Percentiles rank a stretch among this genome's conserved stretches.
Conservation (phyloP, 2,888 invertebrate species). For the Charanyca ferruginea region DNA sequence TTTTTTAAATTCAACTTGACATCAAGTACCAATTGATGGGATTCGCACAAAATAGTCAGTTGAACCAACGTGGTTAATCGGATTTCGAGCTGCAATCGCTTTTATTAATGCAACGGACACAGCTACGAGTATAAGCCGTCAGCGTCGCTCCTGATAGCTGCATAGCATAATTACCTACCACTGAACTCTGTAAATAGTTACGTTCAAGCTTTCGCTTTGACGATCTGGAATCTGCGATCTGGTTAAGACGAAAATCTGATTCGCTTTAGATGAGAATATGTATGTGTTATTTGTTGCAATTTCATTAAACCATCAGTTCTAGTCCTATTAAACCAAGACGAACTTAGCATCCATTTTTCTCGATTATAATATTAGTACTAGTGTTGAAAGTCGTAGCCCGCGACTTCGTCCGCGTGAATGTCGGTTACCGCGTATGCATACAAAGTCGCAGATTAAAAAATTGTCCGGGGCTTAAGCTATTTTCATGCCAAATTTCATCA, state of each 20-base stretch:
- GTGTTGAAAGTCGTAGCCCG: no score
- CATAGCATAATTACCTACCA: conserved; percentile 53
- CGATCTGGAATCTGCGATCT: conserved; percentile 14
- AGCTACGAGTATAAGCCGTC: conserved; percentile 68
- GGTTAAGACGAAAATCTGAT: conserved; percentile 1
- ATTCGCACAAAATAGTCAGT: conserved; percentile 71
- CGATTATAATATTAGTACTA: no score
- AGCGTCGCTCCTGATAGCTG: conserved; percentile 53
- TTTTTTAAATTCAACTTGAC: conserved; percentile 52
- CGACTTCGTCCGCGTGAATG: no score
- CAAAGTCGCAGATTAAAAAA: no score
- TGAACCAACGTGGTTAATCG: conserved; percentile 73
- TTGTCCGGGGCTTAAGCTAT: no score
- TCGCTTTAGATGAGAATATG: not conserved
- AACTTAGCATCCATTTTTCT: no score
- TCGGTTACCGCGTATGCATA: no score
- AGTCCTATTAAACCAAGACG: no score
- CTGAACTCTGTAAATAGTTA: conserved; percentile 52
- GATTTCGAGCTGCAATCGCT: conserved; percentile 72
- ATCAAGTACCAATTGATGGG: conserved; percentile 69
- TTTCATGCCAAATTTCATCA: no score
- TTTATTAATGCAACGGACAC: conserved; percentile 74
- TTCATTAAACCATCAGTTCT: no score
- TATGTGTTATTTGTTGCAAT: no score
- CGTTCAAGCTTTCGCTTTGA: conserved; percentile 25